Evolutionary conservation across 2,797 vertebrate species (phyloP), one percentile per base, ranked within the genome.

Genomic region (Enteromius unitaeniatus): DNA sequence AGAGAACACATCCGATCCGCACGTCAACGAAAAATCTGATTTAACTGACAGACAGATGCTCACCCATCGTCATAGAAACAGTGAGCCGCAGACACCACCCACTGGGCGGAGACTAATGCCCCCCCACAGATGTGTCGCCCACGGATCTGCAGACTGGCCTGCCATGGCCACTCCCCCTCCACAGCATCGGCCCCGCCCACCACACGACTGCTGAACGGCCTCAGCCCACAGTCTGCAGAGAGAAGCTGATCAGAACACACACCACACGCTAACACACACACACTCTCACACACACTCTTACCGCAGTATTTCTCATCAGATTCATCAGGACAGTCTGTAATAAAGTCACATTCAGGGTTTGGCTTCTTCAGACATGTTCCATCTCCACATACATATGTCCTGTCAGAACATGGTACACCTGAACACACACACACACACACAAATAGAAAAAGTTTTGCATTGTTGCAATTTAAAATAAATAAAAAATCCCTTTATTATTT

Each of bases 111-210:
- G 87, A 99, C 91, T n/a, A 99, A 94, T 0, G 94, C 93, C 0
- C 97, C 98, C 4, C 97, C 98, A 0, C 98, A 99, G 79, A 97
- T 90, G 91, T 98, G 97, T 3, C 49, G 91, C 0, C 97, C 97
- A 3, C 91, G 93, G 14, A 97, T 92, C 91, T 99, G 97, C 68
- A 99, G 93, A 86, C 97, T 99, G 85, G 94, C 97, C 93, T 98
- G 97, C 98, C 97, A 99, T 0, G 97, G 97, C 97, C 97, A 99
- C 92, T 98, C 97, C 0, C 96, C 98, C 90, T 97, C 95, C 0
- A 92, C 89, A 11, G 97, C 95, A 14, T 93, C 79, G 0, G 67
- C 83, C 31, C 97, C 97, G 0, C 96, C 96, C 75, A 97, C 93
- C 0, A 98, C 96, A 11, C 97, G 96, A 81, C 90, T 94, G 62